These are phyloP conservation scores for Plagiodera versicolora DNA, from an alignment of 2,888 invertebrate species.

Conservation along the genomic window DNA sequence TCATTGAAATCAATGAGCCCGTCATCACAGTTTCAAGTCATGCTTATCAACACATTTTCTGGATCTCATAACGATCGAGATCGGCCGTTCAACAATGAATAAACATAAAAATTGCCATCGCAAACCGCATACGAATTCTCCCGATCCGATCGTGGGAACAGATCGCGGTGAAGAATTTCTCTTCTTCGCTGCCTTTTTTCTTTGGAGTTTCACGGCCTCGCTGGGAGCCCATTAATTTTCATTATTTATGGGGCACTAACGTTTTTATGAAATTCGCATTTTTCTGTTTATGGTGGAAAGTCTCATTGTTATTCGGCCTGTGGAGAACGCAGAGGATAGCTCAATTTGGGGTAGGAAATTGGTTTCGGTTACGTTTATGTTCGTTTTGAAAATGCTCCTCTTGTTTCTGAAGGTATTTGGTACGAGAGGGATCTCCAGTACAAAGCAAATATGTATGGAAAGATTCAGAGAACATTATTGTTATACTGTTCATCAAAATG, in stretches of 20 bases:
- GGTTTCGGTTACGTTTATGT: neutral
- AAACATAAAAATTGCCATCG: conserved; percentile 8
- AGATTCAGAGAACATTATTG: no score
- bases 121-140: conserved; percentile 6
- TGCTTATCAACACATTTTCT: neutral
- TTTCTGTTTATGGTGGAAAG: conserved; percentile 6
- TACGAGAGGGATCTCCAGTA: no score
- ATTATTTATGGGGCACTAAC: conserved; percentile 13
- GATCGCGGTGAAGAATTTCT: conserved; percentile 7
- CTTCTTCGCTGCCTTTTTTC: conserved; percentile 8
- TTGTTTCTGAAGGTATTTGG: no score
- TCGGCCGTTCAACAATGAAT: neutral
- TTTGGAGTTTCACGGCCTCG: conserved; percentile 6
- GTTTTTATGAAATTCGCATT: conserved; percentile 11
- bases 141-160: conserved; percentile 16
- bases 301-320: conserved; percentile 3
- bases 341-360: neutral
- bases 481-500: no score
- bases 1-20: neutral
- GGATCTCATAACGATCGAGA: conserved; percentile 1
- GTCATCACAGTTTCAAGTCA: neutral
- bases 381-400: no score
- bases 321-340: neutral
- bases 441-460: no score
- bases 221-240: conserved; percentile 11